A percentile compares a stretch with the other conserved stretches of the same genome.
Conservation (phyloP, 1,140 invertebrate genomes). For the Leptonema lineaticorne region DNA sequence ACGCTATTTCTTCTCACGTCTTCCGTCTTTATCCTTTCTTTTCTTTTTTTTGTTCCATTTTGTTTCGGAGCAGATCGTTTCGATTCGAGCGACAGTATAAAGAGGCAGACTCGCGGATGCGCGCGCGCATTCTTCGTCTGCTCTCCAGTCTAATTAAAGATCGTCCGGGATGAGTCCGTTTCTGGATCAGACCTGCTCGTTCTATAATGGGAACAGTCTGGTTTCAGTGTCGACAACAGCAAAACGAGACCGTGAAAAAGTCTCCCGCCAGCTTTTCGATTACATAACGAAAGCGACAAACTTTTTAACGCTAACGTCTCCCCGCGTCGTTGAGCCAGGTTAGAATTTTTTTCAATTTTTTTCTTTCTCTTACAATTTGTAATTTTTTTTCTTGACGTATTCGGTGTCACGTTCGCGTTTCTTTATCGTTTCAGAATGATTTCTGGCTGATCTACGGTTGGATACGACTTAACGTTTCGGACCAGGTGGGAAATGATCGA, state of each 20-base stretch:
- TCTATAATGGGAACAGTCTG: slow-evolving; percentile 1
- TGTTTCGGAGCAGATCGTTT: too few relatives aligned
- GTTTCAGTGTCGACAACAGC: neutral
- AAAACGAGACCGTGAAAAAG: neutral
- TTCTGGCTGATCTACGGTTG: neutral
- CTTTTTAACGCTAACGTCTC: too few relatives aligned
- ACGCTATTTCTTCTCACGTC: too few relatives aligned
- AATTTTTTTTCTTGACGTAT: too few relatives aligned
- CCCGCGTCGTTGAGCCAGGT: too few relatives aligned
- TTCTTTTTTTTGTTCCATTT: too few relatives aligned
- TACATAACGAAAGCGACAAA: slow-evolving; percentile 5
- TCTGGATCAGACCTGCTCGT: neutral
- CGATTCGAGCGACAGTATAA: too few relatives aligned
- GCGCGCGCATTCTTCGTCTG: slow-evolving; percentile 8
- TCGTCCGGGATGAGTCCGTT: neutral
- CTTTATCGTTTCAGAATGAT: neutral
- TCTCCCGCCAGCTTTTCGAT: neutral
- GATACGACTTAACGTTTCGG: too few relatives aligned
- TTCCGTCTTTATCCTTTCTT: too few relatives aligned
- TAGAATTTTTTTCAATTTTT: too few relatives aligned
- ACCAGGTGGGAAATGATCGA: slow-evolving; percentile 19
- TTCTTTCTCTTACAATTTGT: too few relatives aligned
- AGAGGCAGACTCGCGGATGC: neutral
- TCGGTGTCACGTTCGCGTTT: neutral
- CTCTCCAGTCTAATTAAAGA: slow-evolving; percentile 19